phyloP scores from a whole-genome alignment of 2,797 vertebrate species.

The Pampus argenteus region DNA sequence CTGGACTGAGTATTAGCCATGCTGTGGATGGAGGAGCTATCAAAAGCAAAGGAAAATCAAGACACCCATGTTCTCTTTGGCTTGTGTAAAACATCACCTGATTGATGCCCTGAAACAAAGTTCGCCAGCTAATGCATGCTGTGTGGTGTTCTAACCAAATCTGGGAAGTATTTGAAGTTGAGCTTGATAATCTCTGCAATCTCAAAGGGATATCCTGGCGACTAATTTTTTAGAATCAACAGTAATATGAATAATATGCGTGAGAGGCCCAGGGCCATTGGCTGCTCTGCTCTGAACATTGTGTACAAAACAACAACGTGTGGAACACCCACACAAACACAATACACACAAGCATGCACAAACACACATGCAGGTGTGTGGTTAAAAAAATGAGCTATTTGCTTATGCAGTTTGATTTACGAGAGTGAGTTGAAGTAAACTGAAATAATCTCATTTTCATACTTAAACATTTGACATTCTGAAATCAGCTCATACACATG shows the following conservation, averaged over 20 bases:
- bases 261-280: constrained; percentile 62
- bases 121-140: constrained; percentile 68
- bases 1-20: constrained; percentile 32
- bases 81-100: constrained; percentile 60
- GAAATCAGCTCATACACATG: background rate
- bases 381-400: constrained; percentile 38
- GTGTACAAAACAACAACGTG: constrained; percentile 54
- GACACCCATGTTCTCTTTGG: constrained; percentile 52
- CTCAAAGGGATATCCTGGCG: constrained; percentile 85
- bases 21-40: constrained; percentile 30
- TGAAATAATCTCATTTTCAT: constrained; percentile 22
- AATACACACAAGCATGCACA: constrained; percentile 27
- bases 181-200: constrained; percentile 82
- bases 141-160: constrained; percentile 70
- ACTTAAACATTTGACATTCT: constrained; percentile 13
- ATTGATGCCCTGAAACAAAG: constrained; percentile 71
- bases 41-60: constrained; percentile 52
- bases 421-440: constrained; percentile 22
- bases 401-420: constrained; percentile 39
- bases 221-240: constrained; percentile 85
- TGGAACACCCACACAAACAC: constrained; percentile 37
- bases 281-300: constrained; percentile 65
- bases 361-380: constrained; percentile 59
- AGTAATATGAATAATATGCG: constrained; percentile 86
- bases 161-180: constrained; percentile 83